Conservation (phyloP, 2,113 vertebrate genomes). For the Chrysemys picta region DNA sequence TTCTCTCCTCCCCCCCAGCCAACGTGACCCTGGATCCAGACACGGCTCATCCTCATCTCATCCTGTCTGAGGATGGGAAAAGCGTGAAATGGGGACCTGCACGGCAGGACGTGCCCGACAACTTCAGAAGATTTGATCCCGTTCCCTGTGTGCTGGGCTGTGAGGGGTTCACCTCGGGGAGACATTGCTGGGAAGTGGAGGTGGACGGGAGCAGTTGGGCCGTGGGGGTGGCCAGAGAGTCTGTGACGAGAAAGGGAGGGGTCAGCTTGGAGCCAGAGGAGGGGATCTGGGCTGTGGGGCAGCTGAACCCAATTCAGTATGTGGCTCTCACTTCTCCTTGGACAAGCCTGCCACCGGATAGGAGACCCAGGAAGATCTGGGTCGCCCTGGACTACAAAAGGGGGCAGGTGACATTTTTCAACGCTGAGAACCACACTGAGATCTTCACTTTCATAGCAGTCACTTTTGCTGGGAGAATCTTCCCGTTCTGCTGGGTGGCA, state of each 20-base stretch:
- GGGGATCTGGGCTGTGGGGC: constrained; percentile 85
- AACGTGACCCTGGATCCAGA: constrained; percentile 80
- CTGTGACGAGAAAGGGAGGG: constrained; percentile 86
- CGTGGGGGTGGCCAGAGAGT: constrained; percentile 83
- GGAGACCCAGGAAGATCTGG: constrained; percentile 74
- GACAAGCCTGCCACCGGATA: constrained; percentile 71
- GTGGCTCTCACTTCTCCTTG: constrained; percentile 79
- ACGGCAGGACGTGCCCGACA: constrained; percentile 66
- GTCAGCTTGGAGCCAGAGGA: constrained; percentile 83
- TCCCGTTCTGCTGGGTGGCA: constrained; percentile 74
- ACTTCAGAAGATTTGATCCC: constrained; percentile 84
- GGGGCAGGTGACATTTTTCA: constrained; percentile 83
- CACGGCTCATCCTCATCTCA: constrained; percentile 83
- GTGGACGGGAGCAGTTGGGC: constrained; percentile 87
- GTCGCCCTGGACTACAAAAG: constrained; percentile 83
- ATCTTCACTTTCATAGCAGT: constrained; percentile 82
- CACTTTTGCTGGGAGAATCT: constrained; percentile 81
- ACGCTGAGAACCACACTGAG: constrained; percentile 79
- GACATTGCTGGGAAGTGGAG: constrained; percentile 86
- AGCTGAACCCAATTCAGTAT: constrained; percentile 76
- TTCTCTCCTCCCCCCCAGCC: constrained; percentile 20
- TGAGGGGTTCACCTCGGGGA: constrained; percentile 77
- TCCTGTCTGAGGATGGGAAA: constrained; percentile 81
- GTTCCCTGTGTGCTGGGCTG: constrained; percentile 82
- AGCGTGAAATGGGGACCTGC: constrained; percentile 80